Base-by-base conservation (phyloP, 2,113 vertebrate genomes). In the Protobothrops mucrosquamatus region DNA sequence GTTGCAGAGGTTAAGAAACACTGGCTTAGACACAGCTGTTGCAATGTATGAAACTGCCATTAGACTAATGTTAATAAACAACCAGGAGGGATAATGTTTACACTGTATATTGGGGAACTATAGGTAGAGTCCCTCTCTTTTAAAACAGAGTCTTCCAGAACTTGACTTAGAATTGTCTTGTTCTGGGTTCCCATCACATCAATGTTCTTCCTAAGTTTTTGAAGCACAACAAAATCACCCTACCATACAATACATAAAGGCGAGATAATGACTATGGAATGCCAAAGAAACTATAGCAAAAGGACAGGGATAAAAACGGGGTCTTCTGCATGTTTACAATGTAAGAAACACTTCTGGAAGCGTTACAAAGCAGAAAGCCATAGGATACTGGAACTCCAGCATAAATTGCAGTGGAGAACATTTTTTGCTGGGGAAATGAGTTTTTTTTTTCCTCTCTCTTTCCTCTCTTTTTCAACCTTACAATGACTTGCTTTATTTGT, bases 341-440 rank as follows among this genome's bases (percentile, higher is more conserved):
- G 20, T 52, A 6, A 3, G 85, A 59, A 86, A n/a, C 14, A 86
- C 92, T 89, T 81, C 46, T 43, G 24, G 69, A 51, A 92, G 26
- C 46, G 1, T 11, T 39, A 43, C 39, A 26, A 8, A 93, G 5
- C n/a, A 89, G 34, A 2, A 96, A 86, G 2, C 2, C 2, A 11
- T 88, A 34, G 0, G 0, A 0, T 59, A 86, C 59, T 56, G 90
- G 92, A 43, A 93, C 51, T 86, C 93, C 4, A 6, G 92, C 89
- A 20, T 56, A 46, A 87, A 52, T 92, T 91, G 92, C 93, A 95
- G 88, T 48, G 93, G 94, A 97, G 96, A 96, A 95, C 95, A 96
- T 95, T 90, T 93, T 91, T 57, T 34, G 43, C 90, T 93, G 90
- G 93, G 93, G 89, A 93, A 51, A 12, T 43, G 57, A 34, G 39